These are phyloP conservation scores for Dermochelys coriacea DNA, from an alignment of 2,797 vertebrate genomes.

Conservation along the genomic window DNA sequence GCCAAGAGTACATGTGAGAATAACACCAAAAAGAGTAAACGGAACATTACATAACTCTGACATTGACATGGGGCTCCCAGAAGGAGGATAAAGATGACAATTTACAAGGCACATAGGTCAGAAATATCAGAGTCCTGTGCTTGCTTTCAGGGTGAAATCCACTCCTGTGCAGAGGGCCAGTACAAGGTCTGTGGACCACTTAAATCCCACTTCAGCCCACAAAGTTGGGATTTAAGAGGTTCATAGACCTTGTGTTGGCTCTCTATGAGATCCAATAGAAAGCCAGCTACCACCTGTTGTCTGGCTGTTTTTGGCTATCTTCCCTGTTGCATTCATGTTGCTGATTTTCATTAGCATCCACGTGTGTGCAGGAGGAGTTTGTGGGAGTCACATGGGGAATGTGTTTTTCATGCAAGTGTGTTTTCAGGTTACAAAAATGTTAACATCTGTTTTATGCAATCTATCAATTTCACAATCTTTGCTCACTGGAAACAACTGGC, in stretches of 20 bases:
- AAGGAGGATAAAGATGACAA: not conserved
- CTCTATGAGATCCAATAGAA: too few species aligned
- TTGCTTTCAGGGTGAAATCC: accelerated
- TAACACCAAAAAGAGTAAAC: not conserved
- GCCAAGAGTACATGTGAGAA: accelerated
- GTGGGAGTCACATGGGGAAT: not conserved
- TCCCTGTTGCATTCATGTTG: not conserved
- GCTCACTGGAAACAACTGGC: not conserved
- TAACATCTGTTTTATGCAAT: not conserved
- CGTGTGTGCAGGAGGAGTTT: not conserved
- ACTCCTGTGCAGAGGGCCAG: not conserved
- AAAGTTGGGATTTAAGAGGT: not conserved
- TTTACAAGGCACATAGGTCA: not conserved
- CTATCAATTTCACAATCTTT: not conserved
- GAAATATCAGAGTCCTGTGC: not conserved
- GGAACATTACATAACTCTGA: not conserved
- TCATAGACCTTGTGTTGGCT: not conserved
- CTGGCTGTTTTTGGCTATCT: not conserved
- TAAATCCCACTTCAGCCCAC: not conserved
- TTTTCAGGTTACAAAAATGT: not conserved
- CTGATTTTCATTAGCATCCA: accelerated
- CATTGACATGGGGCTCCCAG: not conserved
- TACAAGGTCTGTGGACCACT: too few species aligned
- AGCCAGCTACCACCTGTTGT: accelerated
- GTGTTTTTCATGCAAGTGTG: not conserved